Evolutionary conservation across 2,113 vertebrate species (phyloP).

Genomic region (Lepus americanus): DNA sequence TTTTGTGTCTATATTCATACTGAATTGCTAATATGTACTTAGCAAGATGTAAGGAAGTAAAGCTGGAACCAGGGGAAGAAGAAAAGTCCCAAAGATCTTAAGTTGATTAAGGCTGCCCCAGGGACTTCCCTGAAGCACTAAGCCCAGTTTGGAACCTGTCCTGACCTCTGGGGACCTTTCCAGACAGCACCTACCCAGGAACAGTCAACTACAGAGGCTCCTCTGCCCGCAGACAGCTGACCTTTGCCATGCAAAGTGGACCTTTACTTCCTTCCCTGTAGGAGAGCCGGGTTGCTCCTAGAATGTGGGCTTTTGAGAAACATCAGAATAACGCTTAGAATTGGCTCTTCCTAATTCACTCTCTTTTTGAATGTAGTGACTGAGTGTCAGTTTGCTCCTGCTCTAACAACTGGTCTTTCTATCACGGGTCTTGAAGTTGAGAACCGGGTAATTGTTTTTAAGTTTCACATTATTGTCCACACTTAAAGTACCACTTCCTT

Average conservation of each 20-base stretch:
- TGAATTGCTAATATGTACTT: slow-evolving; percentile 74
- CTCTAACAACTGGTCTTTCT: neutral
- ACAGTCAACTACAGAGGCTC: slow-evolving; percentile 81
- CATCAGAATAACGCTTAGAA: slow-evolving; percentile 62
- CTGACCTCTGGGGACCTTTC: slow-evolving; percentile 83
- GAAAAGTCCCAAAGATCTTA: slow-evolving; percentile 86
- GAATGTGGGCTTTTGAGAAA: slow-evolving; percentile 75
- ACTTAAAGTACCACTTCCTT: neutral
- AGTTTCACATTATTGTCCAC: slow-evolving; percentile 14
- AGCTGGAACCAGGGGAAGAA: slow-evolving; percentile 84
- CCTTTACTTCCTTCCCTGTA: slow-evolving; percentile 85
- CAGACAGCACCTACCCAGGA: slow-evolving; percentile 84
- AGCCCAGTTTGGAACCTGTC: slow-evolving; percentile 88
- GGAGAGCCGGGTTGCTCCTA: slow-evolving; percentile 77
- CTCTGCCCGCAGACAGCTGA: slow-evolving; percentile 87
- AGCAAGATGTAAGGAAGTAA: slow-evolving; percentile 80
- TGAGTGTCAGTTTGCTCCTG: neutral
- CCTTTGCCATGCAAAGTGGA: slow-evolving; percentile 87
- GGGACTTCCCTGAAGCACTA: slow-evolving; percentile 85
- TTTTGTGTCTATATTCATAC: slow-evolving; percentile 70
- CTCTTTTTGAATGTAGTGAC: neutral
- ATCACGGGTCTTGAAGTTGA: slow-evolving; percentile 41
- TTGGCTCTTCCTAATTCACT: neutral
- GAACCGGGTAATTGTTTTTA: slow-evolving; percentile 11
- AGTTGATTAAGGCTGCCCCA: slow-evolving; percentile 83